Evolutionary conservation across 2,797 vertebrate species (phyloP).

Genomic region (Chelon labrosus): DNA sequence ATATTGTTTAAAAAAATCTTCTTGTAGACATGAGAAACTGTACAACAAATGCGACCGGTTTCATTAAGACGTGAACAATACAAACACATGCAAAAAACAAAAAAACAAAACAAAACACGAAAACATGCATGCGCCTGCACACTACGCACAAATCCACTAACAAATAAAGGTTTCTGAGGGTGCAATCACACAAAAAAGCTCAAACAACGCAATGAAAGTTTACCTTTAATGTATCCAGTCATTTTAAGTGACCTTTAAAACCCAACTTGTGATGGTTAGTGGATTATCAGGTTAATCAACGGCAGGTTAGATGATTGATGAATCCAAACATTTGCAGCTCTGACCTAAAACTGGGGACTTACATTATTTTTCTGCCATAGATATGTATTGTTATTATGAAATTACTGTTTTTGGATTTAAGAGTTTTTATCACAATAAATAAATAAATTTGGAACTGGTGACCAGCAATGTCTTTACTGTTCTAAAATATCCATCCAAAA

Average conservation of each 20-base stretch:
- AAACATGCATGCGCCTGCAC: conserved; percentile 62
- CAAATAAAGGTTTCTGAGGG: conserved; percentile 32
- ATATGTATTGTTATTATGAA: not conserved
- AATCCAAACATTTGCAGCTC: not conserved
- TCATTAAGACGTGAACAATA: not conserved
- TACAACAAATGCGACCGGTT: conserved; percentile 20
- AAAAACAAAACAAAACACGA: not conserved
- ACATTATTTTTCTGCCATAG: not conserved
- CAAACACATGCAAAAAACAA: conserved; percentile 49
- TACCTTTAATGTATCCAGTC: not conserved
- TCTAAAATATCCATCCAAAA: not conserved
- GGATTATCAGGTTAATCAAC: not conserved
- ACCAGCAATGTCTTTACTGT: not conserved
- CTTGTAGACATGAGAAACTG: not conserved
- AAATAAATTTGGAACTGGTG: not conserved
- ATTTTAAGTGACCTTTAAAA: no score
- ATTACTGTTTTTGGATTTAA: not conserved
- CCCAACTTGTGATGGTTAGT: not conserved
- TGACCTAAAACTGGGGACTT: not conserved
- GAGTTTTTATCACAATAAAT: not conserved
- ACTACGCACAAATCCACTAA: conserved; percentile 13
- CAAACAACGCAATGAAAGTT: not conserved
- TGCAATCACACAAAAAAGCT: conserved; percentile 42
- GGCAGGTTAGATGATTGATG: no score
- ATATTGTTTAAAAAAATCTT: conserved; percentile 34